Base-by-base conservation (phyloP, 2,888 invertebrate genomes). In the Drosophila prolongata region DNA sequence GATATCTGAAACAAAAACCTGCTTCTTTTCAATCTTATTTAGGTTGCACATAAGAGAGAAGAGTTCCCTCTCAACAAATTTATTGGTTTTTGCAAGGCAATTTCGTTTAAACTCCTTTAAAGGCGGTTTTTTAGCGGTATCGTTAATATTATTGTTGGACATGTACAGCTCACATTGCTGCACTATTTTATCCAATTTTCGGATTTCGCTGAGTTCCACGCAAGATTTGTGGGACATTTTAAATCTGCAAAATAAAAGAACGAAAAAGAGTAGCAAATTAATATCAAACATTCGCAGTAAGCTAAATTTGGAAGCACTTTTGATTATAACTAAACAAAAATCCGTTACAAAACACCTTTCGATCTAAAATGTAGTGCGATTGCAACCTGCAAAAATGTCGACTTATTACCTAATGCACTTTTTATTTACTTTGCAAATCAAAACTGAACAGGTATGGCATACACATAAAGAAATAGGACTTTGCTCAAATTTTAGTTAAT, bases 11-110 rank as follows among this genome's bases (percentile, higher is more conserved):
- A 86, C 83, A 50, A 86, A 86, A 43, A 86, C 76, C 37, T 78
- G 77, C 53, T 85, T 85, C 55, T 85, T 86, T 53, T 80, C 81
- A 62, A 75, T 79, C 71, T 80, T 85, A 56, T 83, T 85, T 6
- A 86, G 65, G 57, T 81, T 85, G 47, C 86, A 85, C 86, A 86
- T 85, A 11, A 86, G 53, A 3, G 86, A 85, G 53, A 86, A 86
- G 1, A 86, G 71, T 73, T 86, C 86, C 43, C 83, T 83, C 54
- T 86, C 86, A 52, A 80, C 81, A 65, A 85, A 81, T 64, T 85
- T 83, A 57, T 76, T 80, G 19, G 80, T 66, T 56, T 75, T 79
- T 10, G 61, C 34, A 13, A 42, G 38, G 34, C 76, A 68, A 46
- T 62, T 76, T 8, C 58, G 59, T 47, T 72, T 76, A 10, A 60